Conservation (phyloP, 2,797 vertebrate genomes). For the Brachymystax lenok region DNA sequence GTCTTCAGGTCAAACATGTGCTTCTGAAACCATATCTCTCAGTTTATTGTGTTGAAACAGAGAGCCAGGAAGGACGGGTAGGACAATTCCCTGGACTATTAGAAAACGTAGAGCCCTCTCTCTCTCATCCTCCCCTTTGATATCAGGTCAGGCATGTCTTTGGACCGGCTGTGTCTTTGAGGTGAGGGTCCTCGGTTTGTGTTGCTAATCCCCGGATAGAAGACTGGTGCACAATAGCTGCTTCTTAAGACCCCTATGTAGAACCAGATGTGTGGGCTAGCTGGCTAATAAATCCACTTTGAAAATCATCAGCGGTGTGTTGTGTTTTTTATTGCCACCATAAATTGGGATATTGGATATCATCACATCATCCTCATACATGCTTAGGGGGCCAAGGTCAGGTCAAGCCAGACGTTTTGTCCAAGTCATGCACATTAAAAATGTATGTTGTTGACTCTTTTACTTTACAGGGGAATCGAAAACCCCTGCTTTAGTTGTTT, state of each 20-base stretch:
- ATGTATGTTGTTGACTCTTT: background rate
- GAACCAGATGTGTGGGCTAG: background rate
- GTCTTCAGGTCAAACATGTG: background rate
- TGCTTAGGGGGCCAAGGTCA: background rate
- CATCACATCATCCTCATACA: background rate
- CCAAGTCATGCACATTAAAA: background rate
- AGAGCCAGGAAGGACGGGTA: background rate
- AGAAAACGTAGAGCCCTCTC: background rate
- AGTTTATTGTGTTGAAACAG: background rate
- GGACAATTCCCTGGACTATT: background rate
- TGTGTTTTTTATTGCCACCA: background rate
- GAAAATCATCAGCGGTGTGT: background rate
- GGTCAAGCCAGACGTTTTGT: background rate
- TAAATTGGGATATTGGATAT: background rate
- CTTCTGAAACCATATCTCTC: background rate
- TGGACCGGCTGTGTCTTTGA: background rate
- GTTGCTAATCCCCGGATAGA: background rate
- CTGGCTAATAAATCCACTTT: background rate
- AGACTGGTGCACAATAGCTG: background rate
- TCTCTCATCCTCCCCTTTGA: background rate
- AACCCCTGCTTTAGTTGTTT: background rate
- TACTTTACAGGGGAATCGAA: background rate
- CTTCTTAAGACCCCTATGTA: background rate
- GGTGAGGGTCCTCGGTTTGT: background rate
- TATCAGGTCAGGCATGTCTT: slow-evolving; percentile 1